Evolutionary conservation across 2,797 vertebrate species (phyloP).

Genomic region (Phrynocephalus forsythii): DNA sequence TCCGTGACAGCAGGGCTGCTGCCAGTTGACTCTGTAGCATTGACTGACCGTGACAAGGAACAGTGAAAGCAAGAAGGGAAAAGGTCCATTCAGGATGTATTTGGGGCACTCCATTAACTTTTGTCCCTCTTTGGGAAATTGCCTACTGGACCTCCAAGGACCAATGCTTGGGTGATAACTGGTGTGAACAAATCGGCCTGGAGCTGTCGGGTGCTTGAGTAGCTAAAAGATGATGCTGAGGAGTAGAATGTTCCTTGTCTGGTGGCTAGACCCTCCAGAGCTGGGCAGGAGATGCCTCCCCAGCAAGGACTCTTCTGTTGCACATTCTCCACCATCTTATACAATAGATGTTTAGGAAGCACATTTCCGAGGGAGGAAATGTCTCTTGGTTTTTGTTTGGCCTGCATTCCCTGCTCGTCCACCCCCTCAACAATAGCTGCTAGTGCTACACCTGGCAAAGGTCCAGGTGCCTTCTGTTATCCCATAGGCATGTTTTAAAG

Average conservation of each 20-base stretch:
- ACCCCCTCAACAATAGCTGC: not conserved
- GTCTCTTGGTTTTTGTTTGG: not conserved
- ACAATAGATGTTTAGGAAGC: not conserved
- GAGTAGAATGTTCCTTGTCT: not conserved
- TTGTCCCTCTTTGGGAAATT: not conserved
- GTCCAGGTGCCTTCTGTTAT: not conserved
- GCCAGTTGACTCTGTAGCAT: not conserved
- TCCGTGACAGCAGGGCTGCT: not conserved
- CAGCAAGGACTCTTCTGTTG: not conserved
- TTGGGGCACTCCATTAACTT: not conserved
- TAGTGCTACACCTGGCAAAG: not conserved
- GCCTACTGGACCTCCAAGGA: not conserved
- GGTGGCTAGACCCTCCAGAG: not conserved
- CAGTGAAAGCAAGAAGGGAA: not conserved
- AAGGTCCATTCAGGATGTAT: not conserved
- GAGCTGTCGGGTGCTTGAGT: not conserved
- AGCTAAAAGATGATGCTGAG: constrained; percentile 10
- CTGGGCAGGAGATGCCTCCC: not conserved
- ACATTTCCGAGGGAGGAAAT: not conserved
- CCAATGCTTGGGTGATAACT: not conserved
- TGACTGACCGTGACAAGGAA: not conserved
- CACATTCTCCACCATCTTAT: not conserved
- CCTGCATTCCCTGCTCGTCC: not conserved
- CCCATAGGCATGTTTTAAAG: constrained; percentile 7
- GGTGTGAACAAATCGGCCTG: not conserved